Evolutionary conservation across 2,888 invertebrate genomes (phyloP).

Genomic region (Mesodorylaimus sp.): DNA sequence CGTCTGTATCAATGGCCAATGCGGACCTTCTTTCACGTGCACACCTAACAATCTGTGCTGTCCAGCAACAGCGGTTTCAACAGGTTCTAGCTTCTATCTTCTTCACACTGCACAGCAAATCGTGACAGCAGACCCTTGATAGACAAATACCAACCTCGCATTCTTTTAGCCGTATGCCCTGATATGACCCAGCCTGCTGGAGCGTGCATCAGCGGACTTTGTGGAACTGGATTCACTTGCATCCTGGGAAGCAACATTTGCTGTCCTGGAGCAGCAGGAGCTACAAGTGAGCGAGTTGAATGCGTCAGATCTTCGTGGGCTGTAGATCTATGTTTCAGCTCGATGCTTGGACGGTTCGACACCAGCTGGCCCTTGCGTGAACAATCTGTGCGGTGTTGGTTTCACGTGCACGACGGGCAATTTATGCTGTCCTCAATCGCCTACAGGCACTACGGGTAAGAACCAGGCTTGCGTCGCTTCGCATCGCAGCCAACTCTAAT

Average conservation of each 20-base stretch:
- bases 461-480: background rate
- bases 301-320: too few relatives aligned
- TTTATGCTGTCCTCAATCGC: slow-evolving; percentile 6
- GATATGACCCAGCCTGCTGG: slow-evolving; percentile 19
- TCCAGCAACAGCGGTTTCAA: slow-evolving; percentile 2
- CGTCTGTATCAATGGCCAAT: slow-evolving; percentile 10
- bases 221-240: slow-evolving; percentile 28
- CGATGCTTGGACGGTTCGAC: slow-evolving; percentile 6
- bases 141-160: too few relatives aligned
- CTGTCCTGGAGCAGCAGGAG: slow-evolving; percentile 14
- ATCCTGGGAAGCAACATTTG: slow-evolving; percentile 20
- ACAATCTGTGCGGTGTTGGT: slow-evolving; percentile 8
- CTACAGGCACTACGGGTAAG: background rate
- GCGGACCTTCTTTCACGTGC: slow-evolving; percentile 7
- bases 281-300: too few relatives aligned
- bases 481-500: too few relatives aligned
- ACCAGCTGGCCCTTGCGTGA: slow-evolving; percentile 7
- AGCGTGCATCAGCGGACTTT: slow-evolving; percentile 27
- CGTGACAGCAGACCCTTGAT: too few relatives aligned
- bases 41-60: slow-evolving; percentile 1
- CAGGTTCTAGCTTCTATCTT: too few relatives aligned
- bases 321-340: background rate
- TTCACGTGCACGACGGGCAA: slow-evolving; percentile 14
- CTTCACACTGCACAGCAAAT: too few relatives aligned
- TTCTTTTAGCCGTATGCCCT: too few relatives aligned